Evolutionary conservation across 2,113 vertebrate genomes (phyloP).

Genomic region (Antechinus flavipes): DNA sequence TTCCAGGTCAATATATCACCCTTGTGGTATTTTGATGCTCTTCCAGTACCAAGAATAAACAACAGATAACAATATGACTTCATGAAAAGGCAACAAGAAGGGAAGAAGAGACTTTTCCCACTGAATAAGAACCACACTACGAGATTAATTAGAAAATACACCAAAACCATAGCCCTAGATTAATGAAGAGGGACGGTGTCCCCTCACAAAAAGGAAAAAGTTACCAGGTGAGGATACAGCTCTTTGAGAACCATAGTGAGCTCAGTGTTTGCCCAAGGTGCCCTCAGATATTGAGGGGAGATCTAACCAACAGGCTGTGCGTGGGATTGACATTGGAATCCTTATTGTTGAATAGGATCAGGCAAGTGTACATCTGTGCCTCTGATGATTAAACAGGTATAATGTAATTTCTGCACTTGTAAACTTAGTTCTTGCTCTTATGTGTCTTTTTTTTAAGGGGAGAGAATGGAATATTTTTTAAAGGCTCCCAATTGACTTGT

Average conservation of each 20-base stretch:
- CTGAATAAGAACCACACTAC: not conserved
- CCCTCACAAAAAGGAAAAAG: not conserved
- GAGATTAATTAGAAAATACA: not conserved
- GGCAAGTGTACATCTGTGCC: not conserved
- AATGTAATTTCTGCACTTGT: not conserved
- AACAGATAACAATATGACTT: not conserved
- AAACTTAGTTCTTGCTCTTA: not conserved
- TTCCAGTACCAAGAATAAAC: no score
- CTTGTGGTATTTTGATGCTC: not conserved
- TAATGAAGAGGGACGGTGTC: not conserved
- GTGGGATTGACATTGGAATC: not conserved
- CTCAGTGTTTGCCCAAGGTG: not conserved
- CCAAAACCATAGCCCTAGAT: not conserved
- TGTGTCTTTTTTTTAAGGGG: not conserved
- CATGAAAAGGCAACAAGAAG: not conserved
- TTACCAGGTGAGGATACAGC: not conserved
- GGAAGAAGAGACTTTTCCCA: not conserved
- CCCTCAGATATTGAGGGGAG: not conserved
- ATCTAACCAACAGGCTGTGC: not conserved
- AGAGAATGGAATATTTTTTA: not conserved
- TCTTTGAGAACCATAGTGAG: not conserved
- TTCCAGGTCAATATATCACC: not conserved
- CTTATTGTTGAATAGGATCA: not conserved
- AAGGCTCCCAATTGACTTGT: not conserved
- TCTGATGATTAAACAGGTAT: not conserved